phyloP scores from a whole-genome alignment of 1,140 invertebrate species.

The Anastrepha ludens region DNA sequence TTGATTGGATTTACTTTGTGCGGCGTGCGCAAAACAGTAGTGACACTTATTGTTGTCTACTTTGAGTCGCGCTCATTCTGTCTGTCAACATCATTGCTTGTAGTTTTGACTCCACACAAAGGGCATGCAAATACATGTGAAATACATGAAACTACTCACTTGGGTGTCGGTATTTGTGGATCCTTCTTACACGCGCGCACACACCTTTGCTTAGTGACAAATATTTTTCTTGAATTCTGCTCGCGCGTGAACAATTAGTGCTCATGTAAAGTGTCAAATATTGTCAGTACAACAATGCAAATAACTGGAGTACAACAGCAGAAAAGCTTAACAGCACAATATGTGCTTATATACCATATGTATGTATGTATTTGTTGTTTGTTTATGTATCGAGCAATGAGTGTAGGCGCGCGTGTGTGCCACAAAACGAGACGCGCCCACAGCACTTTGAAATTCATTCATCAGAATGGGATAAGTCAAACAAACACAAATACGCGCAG shows the following conservation, averaged over 20 bases:
- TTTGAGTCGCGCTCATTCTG: constrained; percentile 39
- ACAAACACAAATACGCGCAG: background rate
- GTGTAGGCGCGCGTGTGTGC: constrained; percentile 36
- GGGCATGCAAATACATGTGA: background rate
- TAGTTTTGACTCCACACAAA: background rate
- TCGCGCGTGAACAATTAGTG: constrained; percentile 37
- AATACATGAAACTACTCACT: background rate
- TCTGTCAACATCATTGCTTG: background rate
- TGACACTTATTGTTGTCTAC: background rate
- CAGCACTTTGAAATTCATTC: constrained; percentile 37
- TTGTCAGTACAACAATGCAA: constrained; percentile 48
- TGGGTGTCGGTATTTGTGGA: too few relatives aligned
- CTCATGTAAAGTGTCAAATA: constrained; percentile 48
- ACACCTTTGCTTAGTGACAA: background rate
- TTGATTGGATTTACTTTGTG: constrained; percentile 12
- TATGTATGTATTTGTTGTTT: background rate
- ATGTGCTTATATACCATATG: background rate
- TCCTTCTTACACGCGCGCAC: too few relatives aligned
- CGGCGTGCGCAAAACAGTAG: background rate
- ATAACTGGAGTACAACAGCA: constrained; percentile 44
- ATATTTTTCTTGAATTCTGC: constrained; percentile 12
- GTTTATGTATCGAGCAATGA: background rate
- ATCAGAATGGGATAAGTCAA: background rate
- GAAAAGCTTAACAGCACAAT: background rate
- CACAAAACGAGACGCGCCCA: constrained; percentile 5